Evolutionary conservation across 2,797 vertebrate genomes (phyloP).

Genomic region (Erethizon dorsatum): DNA sequence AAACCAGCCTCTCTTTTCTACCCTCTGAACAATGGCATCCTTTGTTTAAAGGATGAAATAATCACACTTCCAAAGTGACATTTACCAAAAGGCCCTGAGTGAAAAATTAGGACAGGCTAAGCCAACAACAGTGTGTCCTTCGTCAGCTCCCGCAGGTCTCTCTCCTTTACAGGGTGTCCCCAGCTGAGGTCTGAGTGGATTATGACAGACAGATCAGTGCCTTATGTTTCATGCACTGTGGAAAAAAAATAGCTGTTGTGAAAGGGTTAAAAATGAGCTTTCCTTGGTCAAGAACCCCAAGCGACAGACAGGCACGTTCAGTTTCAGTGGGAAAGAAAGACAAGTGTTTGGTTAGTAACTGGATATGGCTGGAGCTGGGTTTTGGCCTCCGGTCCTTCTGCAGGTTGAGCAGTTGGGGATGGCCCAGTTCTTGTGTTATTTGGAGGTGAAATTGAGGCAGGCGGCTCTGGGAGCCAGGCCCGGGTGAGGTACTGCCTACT

Average conservation of each 20-base stretch:
- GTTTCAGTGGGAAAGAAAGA: slow-evolving; percentile 88
- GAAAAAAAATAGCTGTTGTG: neutral
- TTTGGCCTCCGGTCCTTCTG: slow-evolving; percentile 82
- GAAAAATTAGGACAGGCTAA: slow-evolving; percentile 59
- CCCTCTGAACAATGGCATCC: slow-evolving; percentile 64
- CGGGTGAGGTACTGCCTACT: neutral
- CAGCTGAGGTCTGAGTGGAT: slow-evolving; percentile 7
- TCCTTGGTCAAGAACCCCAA: slow-evolving; percentile 83
- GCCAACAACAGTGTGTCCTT: neutral
- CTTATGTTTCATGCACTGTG: neutral
- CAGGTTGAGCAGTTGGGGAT: slow-evolving; percentile 85
- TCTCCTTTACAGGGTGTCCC: neutral
- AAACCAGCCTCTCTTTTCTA: slow-evolving; percentile 4
- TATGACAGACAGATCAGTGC: slow-evolving; percentile 26
- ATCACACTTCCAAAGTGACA: slow-evolving; percentile 71
- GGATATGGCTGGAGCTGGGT: slow-evolving; percentile 91
- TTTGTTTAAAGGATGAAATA: slow-evolving; percentile 77
- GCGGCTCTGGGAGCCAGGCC: neutral
- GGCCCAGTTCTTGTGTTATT: slow-evolving; percentile 80
- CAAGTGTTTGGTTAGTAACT: slow-evolving; percentile 95
- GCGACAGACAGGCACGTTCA: slow-evolving; percentile 87
- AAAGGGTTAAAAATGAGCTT: slow-evolving; percentile 87
- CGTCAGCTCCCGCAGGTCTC: neutral
- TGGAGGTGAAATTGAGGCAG: slow-evolving; percentile 78
- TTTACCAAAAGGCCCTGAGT: slow-evolving; percentile 42